Evolutionary conservation across 37 sponge, comb jelly and placozoan genomes (phyloP).

Genomic region (Bolinopsis microptera): DNA sequence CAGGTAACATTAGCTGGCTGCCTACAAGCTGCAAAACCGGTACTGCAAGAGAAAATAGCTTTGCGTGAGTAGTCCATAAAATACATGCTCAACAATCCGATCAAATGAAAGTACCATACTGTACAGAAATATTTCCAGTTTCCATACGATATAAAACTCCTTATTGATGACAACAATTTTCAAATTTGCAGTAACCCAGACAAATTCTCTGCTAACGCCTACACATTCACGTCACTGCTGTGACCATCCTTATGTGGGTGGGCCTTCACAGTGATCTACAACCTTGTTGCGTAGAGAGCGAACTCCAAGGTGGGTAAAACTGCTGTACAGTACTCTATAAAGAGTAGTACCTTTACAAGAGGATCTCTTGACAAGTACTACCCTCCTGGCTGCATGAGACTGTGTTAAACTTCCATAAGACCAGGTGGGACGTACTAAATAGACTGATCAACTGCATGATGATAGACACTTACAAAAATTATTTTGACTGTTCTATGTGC

Average conservation of each 20-base stretch:
- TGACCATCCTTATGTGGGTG: slow-evolving; percentile 6
- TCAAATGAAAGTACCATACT: too few species aligned
- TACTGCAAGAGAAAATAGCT: slow-evolving; percentile 16
- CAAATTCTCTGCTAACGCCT: slow-evolving; percentile 1
- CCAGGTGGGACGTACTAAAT: too few species aligned
- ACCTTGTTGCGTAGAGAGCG: slow-evolving; percentile 14
- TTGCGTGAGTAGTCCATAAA: slow-evolving; percentile 2
- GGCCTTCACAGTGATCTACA: neutral
- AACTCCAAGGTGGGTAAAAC: neutral
- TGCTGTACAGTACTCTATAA: neutral
- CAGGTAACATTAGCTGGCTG: slow-evolving; percentile 1
- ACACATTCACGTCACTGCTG: neutral
- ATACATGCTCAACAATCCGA: too few species aligned
- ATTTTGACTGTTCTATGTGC: too few species aligned
- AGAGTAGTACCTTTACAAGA: neutral
- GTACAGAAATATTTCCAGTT: too few species aligned
- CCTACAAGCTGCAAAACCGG: neutral
- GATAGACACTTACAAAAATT: too few species aligned
- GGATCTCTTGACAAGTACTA: neutral
- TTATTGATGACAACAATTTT: neutral
- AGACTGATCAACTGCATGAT: too few species aligned
- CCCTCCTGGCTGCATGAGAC: slow-evolving; percentile 31
- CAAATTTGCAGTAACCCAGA: neutral
- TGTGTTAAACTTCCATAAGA: too few species aligned
- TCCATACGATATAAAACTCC: neutral